Percentiles rank a stretch among this genome's conserved stretches.
Evolutionary conservation across 2,113 vertebrate genomes (phyloP).

Genomic region (Varanus komodoensis): DNA sequence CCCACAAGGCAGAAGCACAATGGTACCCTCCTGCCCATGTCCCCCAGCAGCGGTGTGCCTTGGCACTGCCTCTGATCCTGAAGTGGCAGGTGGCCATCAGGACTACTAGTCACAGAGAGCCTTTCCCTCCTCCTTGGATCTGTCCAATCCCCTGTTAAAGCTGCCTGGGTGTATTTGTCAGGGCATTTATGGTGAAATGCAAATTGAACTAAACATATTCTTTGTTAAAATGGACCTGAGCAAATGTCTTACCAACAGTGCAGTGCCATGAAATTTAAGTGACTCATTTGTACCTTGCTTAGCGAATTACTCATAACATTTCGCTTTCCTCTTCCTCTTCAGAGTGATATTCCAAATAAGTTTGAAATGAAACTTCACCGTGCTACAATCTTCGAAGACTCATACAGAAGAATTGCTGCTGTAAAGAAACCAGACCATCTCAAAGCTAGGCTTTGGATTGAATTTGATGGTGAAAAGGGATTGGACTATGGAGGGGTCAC

Average conservation of each 20-base stretch:
- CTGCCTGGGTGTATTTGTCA: neutral
- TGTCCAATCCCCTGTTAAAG: too few species aligned
- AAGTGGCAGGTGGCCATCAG: too few species aligned
- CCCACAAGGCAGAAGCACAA: too few species aligned
- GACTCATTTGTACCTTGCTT: neutral
- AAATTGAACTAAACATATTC: neutral
- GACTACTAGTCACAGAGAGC: too few species aligned
- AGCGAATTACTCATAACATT: neutral
- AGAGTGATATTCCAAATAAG: constrained; percentile 96
- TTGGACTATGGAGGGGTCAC: constrained; percentile 96
- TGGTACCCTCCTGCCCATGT: too few species aligned
- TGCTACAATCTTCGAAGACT: constrained; percentile 92
- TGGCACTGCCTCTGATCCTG: too few species aligned
- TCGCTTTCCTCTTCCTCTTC: constrained; percentile 16
- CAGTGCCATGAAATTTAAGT: neutral
- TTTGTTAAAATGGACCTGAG: neutral
- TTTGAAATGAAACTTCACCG: constrained; percentile 96
- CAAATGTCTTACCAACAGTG: neutral
- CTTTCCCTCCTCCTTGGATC: too few species aligned
- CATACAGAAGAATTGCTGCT: constrained; percentile 91
- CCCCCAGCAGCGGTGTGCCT: too few species aligned
- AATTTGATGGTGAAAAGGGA: constrained; percentile 97
- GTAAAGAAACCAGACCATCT: constrained; percentile 92
- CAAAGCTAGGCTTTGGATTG: constrained; percentile 96
- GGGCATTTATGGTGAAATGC: neutral